Evolutionary conservation across 2,113 vertebrate species (phyloP).

Genomic region (Scomber scombrus): DNA sequence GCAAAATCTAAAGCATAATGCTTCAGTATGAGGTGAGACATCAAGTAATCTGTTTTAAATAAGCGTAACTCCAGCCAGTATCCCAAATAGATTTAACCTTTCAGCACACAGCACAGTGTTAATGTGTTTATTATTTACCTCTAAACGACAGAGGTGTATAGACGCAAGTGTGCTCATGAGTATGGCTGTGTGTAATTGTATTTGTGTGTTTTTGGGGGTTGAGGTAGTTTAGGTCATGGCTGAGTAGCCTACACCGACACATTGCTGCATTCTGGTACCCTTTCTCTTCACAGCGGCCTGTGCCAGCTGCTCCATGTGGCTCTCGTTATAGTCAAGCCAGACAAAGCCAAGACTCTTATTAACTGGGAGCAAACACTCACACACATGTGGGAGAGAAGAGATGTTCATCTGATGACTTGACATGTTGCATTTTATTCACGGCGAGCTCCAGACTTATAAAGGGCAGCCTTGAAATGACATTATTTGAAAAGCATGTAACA

Average conservation of each 20-base stretch:
- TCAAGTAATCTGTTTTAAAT: background rate
- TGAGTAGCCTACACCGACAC: slow-evolving; percentile 26
- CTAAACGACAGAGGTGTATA: background rate
- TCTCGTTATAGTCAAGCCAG: slow-evolving; percentile 61
- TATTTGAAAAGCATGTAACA: slow-evolving; percentile 47
- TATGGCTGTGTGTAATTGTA: background rate
- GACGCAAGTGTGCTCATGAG: background rate
- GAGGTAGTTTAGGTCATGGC: slow-evolving; percentile 29
- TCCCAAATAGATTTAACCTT: slow-evolving; percentile 4
- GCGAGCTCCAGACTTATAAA: slow-evolving; percentile 58
- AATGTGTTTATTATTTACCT: slow-evolving; percentile 40
- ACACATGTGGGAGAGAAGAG: slow-evolving; percentile 17
- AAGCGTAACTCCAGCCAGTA: background rate
- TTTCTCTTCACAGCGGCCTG: slow-evolving; percentile 31
- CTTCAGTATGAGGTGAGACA: background rate
- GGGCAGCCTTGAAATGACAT: slow-evolving; percentile 43
- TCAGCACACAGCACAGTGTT: slow-evolving; percentile 8
- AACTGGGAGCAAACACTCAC: slow-evolving; percentile 45
- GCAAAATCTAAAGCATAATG: background rate
- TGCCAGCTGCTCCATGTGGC: slow-evolving; percentile 72
- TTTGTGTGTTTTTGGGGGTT: slow-evolving; percentile 9
- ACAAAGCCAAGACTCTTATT: slow-evolving; percentile 65
- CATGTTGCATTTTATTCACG: slow-evolving; percentile 61
- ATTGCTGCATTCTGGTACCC: slow-evolving; percentile 39
- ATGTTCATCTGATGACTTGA: slow-evolving; percentile 42